These are phyloP conservation scores for Ptilorrhoa leucosticta DNA, from an alignment of 2,113 vertebrate species.

Conservation along the genomic window DNA sequence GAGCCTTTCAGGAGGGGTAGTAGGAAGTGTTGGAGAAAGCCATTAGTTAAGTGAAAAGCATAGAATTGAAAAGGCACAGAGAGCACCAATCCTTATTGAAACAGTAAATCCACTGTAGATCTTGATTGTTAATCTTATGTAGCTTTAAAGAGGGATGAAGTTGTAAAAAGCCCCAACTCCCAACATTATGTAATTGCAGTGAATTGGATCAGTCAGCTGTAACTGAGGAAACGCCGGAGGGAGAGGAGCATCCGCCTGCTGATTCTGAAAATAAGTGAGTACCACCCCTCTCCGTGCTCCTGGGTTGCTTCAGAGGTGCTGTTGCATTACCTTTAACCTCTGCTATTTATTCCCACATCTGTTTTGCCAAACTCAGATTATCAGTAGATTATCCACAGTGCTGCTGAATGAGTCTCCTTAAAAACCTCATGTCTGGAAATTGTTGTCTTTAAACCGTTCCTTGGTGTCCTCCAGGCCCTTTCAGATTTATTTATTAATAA, in stretches of 20 bases:
- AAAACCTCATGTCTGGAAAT: neutral
- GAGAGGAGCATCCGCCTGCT: slow-evolving; percentile 92
- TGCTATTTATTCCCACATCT: neutral
- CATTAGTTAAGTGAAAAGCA: neutral
- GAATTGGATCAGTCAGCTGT: slow-evolving; percentile 94
- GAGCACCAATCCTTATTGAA: neutral
- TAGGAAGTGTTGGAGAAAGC: neutral
- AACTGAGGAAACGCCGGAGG: slow-evolving; percentile 92
- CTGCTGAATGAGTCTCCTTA: neutral
- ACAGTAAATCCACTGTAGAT: neutral
- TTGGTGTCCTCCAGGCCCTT: neutral
- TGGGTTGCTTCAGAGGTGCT: neutral
- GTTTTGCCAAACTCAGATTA: neutral
- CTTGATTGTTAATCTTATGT: neutral
- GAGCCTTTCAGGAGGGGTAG: neutral
- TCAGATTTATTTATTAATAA: neutral
- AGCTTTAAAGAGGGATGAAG: neutral
- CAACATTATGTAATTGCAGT: slow-evolving; percentile 72
- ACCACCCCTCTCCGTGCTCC: neutral
- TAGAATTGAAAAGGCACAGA: neutral
- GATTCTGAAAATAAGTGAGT: slow-evolving; percentile 98
- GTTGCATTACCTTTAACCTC: neutral
- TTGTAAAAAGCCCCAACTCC: neutral
- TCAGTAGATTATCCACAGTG: neutral
- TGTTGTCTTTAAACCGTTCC: neutral